Evolutionary conservation across 2,113 vertebrate genomes (phyloP).

Genomic region (Eretmochelys imbricata): DNA sequence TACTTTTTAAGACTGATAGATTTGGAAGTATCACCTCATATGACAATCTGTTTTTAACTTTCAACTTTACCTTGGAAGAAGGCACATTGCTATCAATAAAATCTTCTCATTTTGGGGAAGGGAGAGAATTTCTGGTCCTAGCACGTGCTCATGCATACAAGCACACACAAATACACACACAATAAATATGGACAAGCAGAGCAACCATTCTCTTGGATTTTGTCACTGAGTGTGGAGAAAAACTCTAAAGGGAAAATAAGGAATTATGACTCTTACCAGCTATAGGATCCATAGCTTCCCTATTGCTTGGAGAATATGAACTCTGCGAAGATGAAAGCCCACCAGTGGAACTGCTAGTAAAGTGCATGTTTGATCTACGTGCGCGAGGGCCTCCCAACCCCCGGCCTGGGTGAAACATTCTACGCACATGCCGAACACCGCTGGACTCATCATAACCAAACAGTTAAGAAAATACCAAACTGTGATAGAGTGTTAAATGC

Average conservation of each 20-base stretch:
- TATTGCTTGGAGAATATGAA: conserved; percentile 98
- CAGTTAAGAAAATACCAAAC: conserved; percentile 83
- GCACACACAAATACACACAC: accelerated
- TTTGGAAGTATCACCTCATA: neutral
- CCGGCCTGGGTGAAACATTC: conserved; percentile 98
- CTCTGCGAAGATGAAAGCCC: conserved; percentile 98
- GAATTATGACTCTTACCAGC: conserved; percentile 86
- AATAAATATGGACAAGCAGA: neutral
- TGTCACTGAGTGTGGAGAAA: neutral
- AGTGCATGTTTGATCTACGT: conserved; percentile 99
- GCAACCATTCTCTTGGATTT: neutral
- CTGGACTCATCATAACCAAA: conserved; percentile 92
- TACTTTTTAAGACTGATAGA: neutral
- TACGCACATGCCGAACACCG: conserved; percentile 97
- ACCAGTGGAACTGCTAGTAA: conserved; percentile 96
- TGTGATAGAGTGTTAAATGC: neutral
- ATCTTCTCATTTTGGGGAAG: accelerated
- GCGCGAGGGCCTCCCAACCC: conserved; percentile 96
- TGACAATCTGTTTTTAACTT: neutral
- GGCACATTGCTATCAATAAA: neutral
- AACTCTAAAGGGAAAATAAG: accelerated
- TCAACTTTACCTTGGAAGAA: neutral
- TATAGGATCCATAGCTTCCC: conserved; percentile 99
- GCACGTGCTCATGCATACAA: accelerated
- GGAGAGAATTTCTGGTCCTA: neutral